Evolutionary conservation across 1,140 invertebrate genomes (phyloP).

Genomic region (Cyphomyrmex costatus): DNA sequence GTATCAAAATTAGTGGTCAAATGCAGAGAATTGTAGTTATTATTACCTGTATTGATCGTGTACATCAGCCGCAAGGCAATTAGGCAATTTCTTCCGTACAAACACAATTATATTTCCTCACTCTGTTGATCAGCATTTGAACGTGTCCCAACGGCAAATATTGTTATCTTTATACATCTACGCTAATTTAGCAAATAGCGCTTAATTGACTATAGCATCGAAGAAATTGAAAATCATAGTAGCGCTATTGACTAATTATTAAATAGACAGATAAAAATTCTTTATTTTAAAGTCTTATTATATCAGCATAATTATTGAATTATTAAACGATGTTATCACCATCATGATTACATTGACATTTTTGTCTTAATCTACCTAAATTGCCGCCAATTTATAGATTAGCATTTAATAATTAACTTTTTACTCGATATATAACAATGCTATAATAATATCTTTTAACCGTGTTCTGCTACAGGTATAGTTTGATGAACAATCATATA

Average conservation of each 20-base stretch:
- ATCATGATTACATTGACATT: background rate
- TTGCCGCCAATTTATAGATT: background rate
- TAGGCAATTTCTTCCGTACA: constrained; percentile 18
- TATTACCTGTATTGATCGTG: background rate
- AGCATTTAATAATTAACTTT: constrained; percentile 8
- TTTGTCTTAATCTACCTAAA: background rate
- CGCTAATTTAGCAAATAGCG: background rate
- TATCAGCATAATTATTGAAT: background rate
- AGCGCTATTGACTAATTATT: constrained; percentile 1
- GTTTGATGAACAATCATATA: background rate
- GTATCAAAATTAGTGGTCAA: background rate
- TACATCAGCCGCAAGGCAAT: background rate
- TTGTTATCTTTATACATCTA: background rate
- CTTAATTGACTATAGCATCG: background rate
- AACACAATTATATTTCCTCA: constrained; percentile 34
- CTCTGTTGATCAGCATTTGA: background rate
- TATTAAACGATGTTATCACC: background rate
- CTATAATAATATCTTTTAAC: background rate
- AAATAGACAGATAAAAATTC: background rate
- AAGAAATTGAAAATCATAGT: background rate
- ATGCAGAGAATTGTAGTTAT: background rate
- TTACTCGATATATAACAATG: background rate
- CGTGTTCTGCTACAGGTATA: background rate
- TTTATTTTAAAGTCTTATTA: background rate
- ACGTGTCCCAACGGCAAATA: background rate